Evolutionary conservation across 92 coral and sea anemone species (phyloP), one percentile per base, ranked within the genome.

Genomic region (Isaurus tuberculatus): DNA sequence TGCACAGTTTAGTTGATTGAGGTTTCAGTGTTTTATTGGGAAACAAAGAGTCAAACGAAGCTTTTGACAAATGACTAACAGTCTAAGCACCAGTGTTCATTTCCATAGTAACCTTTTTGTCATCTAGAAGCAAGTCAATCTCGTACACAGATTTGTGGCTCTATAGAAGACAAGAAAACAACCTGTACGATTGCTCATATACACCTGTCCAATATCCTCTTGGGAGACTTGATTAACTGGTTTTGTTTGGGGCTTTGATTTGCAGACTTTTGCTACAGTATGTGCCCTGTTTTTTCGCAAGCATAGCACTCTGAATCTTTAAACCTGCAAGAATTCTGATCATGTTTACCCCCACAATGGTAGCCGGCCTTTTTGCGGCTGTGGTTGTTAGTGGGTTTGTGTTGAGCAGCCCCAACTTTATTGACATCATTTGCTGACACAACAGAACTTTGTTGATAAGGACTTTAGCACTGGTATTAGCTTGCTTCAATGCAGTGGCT

Each of bases 41-140:
- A 19, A 19, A 57, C 23, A n/a, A n/a, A n/a, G n/a, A n/a, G n/a
- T n/a, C n/a, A n/a, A n/a, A n/a, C n/a, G n/a, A n/a, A n/a, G n/a
- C 27, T 22, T 57, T 22, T 9, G 64, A 57, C 27, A 57, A 2
- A 22, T 72, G 19, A 8, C 85, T 51, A 31, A 37, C 63, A 23
- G 73, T n/a, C n/a, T n/a, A 74, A 8, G 85, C 84, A 44, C 75
- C 84, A 15, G 83, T 78, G 85, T 75, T 84, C 17, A 73, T 5
- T 28, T 73, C 80, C 80, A 73, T 73, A 44, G 51, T 44, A 44
- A 44, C 51, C 9, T 44, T 8, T 44, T 44, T 44, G 51, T 8
- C 51, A 8, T 44, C 51, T 44, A 44, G 2, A 17, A 44, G 15
- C 51, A 44, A 44, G 15, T 44, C 13, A 8, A 44, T 17, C 51